Percentiles rank a stretch among this genome's conserved stretches.
Conservation (phyloP, 2,888 invertebrate genomes). For the Ormyrus rosae region DNA sequence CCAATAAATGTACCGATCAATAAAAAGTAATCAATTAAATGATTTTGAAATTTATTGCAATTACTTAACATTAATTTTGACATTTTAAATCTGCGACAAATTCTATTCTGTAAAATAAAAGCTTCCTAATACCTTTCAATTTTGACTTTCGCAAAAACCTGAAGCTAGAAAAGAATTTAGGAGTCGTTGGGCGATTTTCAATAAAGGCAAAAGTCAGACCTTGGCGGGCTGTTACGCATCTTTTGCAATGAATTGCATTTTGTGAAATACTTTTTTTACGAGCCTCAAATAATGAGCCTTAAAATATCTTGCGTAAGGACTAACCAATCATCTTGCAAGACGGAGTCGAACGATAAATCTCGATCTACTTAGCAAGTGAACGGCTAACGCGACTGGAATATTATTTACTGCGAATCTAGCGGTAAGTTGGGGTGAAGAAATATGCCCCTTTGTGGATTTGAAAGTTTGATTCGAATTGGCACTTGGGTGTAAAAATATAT, state of each 20-base stretch:
- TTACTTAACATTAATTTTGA: too few relatives aligned
- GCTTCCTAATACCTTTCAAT: too few relatives aligned
- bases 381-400: background rate
- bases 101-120: too few relatives aligned
- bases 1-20: too few relatives aligned
- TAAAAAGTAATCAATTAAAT: too few relatives aligned
- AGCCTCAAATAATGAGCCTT: constrained; percentile 19
- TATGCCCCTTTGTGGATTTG: background rate
- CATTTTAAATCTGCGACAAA: too few relatives aligned
- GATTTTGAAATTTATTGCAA: too few relatives aligned
- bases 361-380: constrained; percentile 31
- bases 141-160: too few relatives aligned
- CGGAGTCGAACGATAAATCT: constrained; percentile 27
- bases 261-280: constrained; percentile 6
- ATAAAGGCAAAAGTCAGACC: constrained; percentile 8
- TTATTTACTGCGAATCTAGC: constrained; percentile 13
- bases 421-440: constrained; percentile 12
- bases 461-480: too few relatives aligned
- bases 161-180: background rate
- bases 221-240: constrained; percentile 4
- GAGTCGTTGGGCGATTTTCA: background rate
- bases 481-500: too few relatives aligned
- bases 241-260: constrained; percentile 12
- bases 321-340: constrained; percentile 16
- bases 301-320: constrained; percentile 24